phyloP scores from a whole-genome alignment of 92 coral and sea anemone species.

The Phenganax stokvisi region DNA sequence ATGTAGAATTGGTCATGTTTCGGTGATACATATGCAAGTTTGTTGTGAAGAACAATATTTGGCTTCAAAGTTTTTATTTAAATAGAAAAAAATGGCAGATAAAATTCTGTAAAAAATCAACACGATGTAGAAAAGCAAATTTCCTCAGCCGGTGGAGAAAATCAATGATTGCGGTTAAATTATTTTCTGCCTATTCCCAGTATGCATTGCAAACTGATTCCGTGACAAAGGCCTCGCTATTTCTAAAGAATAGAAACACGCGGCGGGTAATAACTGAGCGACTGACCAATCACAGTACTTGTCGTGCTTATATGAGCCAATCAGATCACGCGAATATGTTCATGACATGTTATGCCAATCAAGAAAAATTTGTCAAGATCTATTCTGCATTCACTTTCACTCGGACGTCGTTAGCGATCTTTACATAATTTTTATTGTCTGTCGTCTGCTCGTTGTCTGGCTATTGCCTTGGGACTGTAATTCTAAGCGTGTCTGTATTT shows the following conservation, averaged over 20 bases:
- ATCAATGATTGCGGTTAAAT: neutral
- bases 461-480: constrained; percentile 1
- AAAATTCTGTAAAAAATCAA: too few species aligned
- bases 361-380: neutral
- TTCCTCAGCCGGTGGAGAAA: neutral
- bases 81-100: too few species aligned
- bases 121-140: neutral
- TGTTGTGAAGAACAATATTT: too few species aligned
- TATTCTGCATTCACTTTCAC: neutral
- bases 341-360: constrained; percentile 33
- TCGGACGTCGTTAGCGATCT: neutral
- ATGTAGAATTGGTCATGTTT: too few species aligned
- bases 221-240: neutral
- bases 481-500: neutral
- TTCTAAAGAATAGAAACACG: neutral
- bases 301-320: constrained; percentile 14
- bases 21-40: too few species aligned
- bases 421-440: neutral
- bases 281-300: constrained; percentile 19
- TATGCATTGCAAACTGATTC: neutral
- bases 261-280: neutral
- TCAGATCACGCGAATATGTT: constrained; percentile 34
- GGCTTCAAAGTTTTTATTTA: too few species aligned
- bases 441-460: neutral
- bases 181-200: neutral